phyloP scores from a whole-genome alignment of 92 coral and sea anemone genomes.

The Porites cylindrica region DNA sequence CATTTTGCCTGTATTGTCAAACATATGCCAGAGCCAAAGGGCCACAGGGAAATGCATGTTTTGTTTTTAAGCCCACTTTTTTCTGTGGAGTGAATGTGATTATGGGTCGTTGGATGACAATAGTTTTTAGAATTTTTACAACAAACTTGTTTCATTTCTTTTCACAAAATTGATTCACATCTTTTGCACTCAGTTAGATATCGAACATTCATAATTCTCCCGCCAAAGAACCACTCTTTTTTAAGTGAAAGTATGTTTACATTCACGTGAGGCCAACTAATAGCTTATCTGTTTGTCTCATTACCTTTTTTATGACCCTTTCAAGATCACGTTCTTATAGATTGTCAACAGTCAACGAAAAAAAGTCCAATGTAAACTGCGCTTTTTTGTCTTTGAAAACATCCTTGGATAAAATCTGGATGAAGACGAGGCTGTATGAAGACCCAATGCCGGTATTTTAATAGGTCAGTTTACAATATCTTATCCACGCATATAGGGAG shows the following conservation, averaged over 20 bases:
- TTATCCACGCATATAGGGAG: too few species aligned
- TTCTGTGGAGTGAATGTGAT: too few species aligned
- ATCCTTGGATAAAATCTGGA: not conserved
- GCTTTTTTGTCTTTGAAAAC: not conserved
- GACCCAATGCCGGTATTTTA: not conserved
- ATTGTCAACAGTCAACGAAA: not conserved
- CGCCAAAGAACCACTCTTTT: not conserved
- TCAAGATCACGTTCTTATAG: not conserved
- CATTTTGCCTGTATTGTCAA: not conserved
- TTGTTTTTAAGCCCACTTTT: too few species aligned
- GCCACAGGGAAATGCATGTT: too few species aligned
- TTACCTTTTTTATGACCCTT: not conserved
- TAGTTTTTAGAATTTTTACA: too few species aligned
- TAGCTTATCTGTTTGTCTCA: not conserved
- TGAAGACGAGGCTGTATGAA: not conserved
- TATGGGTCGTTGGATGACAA: too few species aligned
- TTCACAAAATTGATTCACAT: not conserved
- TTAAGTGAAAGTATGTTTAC: not conserved
- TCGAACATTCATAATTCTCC: not conserved
- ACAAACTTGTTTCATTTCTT: not conserved
- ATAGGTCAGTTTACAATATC: too few species aligned
- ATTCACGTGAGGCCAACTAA: too few species aligned
- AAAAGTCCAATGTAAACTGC: not conserved
- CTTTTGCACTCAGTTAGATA: not conserved
- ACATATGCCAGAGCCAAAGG: not conserved